Evolutionary conservation across 2,797 vertebrate species (phyloP).

Genomic region (Darevskia mixta): DNA sequence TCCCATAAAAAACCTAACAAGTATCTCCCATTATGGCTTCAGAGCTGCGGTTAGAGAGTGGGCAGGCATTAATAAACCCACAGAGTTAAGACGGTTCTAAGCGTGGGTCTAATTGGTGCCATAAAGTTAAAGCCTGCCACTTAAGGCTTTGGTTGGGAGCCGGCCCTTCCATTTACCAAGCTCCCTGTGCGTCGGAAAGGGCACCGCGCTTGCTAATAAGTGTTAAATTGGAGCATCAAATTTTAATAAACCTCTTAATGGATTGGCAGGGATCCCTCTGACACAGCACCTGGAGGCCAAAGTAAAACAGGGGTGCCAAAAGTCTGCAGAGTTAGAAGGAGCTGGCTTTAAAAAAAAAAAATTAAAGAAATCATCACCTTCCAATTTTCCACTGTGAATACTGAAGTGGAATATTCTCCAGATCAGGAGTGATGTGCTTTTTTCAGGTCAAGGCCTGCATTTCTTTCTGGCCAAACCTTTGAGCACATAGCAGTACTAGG

Average conservation of each 20-base stretch:
- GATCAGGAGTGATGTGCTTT: too few relatives aligned
- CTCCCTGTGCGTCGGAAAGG: constrained; percentile 66
- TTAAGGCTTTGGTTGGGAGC: constrained; percentile 64
- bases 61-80: constrained; percentile 19
- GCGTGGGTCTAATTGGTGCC: constrained; percentile 58
- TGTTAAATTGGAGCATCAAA: constrained; percentile 85
- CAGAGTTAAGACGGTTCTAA: constrained; percentile 23
- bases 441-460: too few relatives aligned
- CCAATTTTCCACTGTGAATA: background rate
- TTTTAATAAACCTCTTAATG: constrained; percentile 84
- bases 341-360: background rate
- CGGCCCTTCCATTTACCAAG: constrained; percentile 74
- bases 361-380: background rate
- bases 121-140: constrained; percentile 68
- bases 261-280: constrained; percentile 33
- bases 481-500: too few relatives aligned
- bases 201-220: constrained; percentile 80
- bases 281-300: background rate
- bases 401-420: background rate
- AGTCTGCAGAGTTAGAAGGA: background rate
- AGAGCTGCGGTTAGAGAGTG: constrained; percentile 25
- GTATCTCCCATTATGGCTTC: background rate
- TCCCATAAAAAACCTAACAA: background rate
- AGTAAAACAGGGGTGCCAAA: background rate
- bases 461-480: too few relatives aligned